phyloP scores from a whole-genome alignment of 2,888 invertebrate genomes.

The Anticlea derivata region DNA sequence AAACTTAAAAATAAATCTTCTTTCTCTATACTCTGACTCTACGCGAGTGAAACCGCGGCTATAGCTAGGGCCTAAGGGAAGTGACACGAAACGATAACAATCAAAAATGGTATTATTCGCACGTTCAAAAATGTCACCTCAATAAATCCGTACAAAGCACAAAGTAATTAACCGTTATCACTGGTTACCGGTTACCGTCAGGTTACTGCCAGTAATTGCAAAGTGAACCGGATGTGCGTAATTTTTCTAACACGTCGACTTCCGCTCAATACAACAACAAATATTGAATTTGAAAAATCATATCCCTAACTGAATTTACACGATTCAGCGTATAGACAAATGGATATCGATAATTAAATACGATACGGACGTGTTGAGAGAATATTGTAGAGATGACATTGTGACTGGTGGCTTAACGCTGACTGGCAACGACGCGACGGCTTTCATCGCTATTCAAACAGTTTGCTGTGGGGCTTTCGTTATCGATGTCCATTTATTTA shows the following conservation, averaged over 20 bases:
- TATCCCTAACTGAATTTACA: conserved; percentile 81
- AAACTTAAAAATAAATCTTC: too few relatives aligned
- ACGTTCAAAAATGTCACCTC: conserved; percentile 22
- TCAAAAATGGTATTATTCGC: too few relatives aligned
- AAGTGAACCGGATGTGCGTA: conserved; percentile 74
- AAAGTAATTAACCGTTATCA: conserved; percentile 71
- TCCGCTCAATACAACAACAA: conserved; percentile 65
- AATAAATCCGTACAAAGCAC: conserved; percentile 39
- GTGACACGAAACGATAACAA: conserved; percentile 20
- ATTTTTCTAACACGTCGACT: conserved; percentile 78
- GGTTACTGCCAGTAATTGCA: conserved; percentile 49
- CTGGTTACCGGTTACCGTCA: conserved; percentile 17
- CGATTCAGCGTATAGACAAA: conserved; percentile 41
- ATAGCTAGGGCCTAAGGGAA: too few relatives aligned
- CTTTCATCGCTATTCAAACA: too few relatives aligned
- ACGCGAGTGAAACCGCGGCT: too few relatives aligned
- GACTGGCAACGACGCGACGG: too few relatives aligned
- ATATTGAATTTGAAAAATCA: conserved; percentile 71
- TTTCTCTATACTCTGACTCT: too few relatives aligned
- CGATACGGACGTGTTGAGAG: not conserved
- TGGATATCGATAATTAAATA: not conserved
- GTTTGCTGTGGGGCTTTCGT: too few relatives aligned
- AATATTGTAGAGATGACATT: not conserved
- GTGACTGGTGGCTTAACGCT: too few relatives aligned
- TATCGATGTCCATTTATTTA: conserved; percentile 13